Conservation (phyloP, 2,113 vertebrate species). For the Saimiri boliviensis region DNA sequence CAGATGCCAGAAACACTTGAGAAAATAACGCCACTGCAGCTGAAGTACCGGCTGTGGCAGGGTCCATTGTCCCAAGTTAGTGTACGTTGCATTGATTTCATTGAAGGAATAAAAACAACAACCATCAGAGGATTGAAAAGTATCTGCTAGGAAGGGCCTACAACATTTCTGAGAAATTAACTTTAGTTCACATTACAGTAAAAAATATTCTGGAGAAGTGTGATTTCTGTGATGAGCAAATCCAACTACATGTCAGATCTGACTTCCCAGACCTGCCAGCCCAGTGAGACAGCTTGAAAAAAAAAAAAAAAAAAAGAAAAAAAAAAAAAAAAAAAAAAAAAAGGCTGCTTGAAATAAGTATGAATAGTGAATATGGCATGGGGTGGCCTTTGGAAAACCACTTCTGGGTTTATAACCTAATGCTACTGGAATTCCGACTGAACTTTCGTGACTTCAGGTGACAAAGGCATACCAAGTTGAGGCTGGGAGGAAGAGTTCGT, state of each 20-base stretch:
- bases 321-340: no score
- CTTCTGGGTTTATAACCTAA: neutral
- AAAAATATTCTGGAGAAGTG: neutral
- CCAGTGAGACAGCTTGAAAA: neutral
- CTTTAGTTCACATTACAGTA: neutral
- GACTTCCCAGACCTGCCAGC: neutral
- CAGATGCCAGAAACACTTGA: slow-evolving; percentile 25
- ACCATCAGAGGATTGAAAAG: neutral
- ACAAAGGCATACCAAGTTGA: neutral
- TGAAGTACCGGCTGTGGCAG: neutral
- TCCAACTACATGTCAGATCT: neutral
- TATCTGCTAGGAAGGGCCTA: neutral
- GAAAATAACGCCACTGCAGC: neutral
- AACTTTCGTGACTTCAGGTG: neutral
- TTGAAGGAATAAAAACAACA: neutral
- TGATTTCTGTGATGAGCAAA: neutral
- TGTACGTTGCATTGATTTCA: neutral
- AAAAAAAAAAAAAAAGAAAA: no score
- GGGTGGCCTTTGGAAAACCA: neutral
- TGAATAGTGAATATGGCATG: neutral
- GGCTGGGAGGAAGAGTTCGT: neutral
- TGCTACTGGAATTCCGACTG: neutral
- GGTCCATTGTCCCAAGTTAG: neutral
- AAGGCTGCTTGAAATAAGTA: neutral
- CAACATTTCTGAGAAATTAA: neutral